Conservation (phyloP, 1,140 invertebrate species). For the Nylanderia fulva region DNA sequence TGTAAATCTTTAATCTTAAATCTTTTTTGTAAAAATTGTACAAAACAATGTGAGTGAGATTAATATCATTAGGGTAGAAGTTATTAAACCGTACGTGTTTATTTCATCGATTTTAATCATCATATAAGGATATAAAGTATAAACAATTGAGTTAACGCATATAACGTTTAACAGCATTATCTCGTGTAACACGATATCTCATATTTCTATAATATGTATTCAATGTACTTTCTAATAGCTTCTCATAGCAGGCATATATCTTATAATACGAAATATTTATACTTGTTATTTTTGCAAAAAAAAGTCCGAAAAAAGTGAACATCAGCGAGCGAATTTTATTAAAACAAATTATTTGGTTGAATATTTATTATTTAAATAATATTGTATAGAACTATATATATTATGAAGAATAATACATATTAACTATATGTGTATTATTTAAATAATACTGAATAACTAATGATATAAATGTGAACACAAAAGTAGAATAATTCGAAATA, state of each 20-base stretch:
- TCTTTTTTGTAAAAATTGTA: not conserved
- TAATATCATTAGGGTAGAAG: conserved; percentile 32
- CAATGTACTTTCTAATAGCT: conserved; percentile 44
- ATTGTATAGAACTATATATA: not conserved
- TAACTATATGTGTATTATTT: not conserved
- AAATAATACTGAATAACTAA: conserved; percentile 31
- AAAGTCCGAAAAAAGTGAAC: not conserved
- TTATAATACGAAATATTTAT: conserved; percentile 26
- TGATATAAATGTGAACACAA: conserved; percentile 1
- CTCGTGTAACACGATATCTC: conserved; percentile 4
- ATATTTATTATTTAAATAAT: conserved; percentile 21
- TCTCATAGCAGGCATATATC: conserved; percentile 18
- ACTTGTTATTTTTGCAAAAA: conserved; percentile 17
- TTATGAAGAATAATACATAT: not conserved
- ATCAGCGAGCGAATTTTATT: not conserved
- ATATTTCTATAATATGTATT: conserved; percentile 27
- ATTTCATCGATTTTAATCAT: conserved; percentile 43
- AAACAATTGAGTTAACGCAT: conserved; percentile 47
- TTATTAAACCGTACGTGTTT: conserved; percentile 20
- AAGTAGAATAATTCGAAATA: conserved; percentile 34
- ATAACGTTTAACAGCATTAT: conserved; percentile 49
- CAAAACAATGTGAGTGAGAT: not conserved
- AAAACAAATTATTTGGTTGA: not conserved
- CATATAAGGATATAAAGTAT: conserved; percentile 62
- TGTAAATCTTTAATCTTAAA: not conserved